These are phyloP conservation scores for Ascidia mentula DNA, from an alignment of 23 tunicate genomes.

Conservation along the genomic window DNA sequence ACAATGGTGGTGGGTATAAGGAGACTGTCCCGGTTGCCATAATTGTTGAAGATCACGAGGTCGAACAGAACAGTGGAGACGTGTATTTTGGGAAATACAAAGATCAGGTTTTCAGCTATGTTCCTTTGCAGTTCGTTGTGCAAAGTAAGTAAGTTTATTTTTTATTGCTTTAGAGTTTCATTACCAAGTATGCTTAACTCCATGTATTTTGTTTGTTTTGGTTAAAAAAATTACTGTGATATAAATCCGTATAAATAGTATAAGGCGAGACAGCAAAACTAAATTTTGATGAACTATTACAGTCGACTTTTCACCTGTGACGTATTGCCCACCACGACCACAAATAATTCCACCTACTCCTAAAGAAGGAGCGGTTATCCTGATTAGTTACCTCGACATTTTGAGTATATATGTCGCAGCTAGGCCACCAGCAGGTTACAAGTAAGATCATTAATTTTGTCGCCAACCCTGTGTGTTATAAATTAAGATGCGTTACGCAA, in stretches of 20 bases:
- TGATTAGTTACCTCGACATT: neutral
- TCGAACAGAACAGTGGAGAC: neutral
- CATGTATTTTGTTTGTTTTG: too few relatives aligned
- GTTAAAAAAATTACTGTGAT: too few relatives aligned
- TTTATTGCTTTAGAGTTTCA: too few relatives aligned
- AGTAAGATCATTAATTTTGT: neutral
- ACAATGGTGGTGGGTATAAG: neutral
- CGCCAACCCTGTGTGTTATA: too few relatives aligned
- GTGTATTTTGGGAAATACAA: neutral
- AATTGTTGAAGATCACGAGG: neutral
- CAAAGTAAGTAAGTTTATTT: neutral
- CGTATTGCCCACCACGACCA: neutral
- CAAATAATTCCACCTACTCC: neutral
- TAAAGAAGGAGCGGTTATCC: neutral
- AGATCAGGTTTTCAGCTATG: neutral
- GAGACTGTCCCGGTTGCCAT: neutral
- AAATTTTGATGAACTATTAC: too few relatives aligned
- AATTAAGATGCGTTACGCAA: too few relatives aligned
- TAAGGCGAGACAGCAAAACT: too few relatives aligned
- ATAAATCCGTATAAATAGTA: too few relatives aligned
- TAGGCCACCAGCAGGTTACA: neutral
- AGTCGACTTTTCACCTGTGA: neutral
- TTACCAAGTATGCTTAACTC: too few relatives aligned
- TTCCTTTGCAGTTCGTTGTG: neutral
- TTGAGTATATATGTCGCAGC: neutral